Percentiles rank a stretch among this genome's conserved stretches.
These are phyloP conservation scores for Agrochola litura DNA, from an alignment of 2,888 invertebrate species.

Conservation along the genomic window DNA sequence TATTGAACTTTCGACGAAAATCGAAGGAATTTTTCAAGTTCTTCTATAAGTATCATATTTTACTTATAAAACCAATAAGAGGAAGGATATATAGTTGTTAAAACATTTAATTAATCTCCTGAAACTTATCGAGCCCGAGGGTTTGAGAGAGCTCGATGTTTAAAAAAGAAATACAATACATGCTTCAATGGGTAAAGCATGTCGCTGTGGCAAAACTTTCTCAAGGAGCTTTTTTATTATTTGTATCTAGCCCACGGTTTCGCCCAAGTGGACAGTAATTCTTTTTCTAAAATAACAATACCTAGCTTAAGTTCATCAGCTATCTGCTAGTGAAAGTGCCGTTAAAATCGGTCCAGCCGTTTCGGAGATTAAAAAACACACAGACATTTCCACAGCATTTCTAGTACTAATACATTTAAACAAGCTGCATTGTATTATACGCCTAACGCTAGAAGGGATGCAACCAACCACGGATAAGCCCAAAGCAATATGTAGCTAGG, in stretches of 20 bases:
- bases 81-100: neutral
- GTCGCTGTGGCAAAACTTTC: too few relatives aligned
- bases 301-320: too few relatives aligned
- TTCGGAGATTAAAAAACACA: too few relatives aligned
- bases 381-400: too few relatives aligned
- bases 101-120: neutral
- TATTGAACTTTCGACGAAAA: conserved; percentile 70
- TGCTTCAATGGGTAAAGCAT: neutral
- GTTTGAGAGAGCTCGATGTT: neutral
- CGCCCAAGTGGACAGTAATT: too few relatives aligned
- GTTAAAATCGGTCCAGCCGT: too few relatives aligned
- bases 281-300: too few relatives aligned
- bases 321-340: too few relatives aligned
- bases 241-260: too few relatives aligned
- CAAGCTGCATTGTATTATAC: neutral
- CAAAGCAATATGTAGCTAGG: neutral
- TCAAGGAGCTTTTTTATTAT: too few relatives aligned
- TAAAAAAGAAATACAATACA: neutral
- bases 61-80: neutral
- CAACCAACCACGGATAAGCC: conserved; percentile 30
- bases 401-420: neutral
- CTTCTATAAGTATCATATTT: neutral
- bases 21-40: conserved; percentile 31
- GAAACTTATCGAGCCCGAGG: neutral
- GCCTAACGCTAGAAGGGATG: neutral